Conservation (phyloP, 37 sponge, comb jelly and placozoan genomes). For the Hormiphora californensis region DNA sequence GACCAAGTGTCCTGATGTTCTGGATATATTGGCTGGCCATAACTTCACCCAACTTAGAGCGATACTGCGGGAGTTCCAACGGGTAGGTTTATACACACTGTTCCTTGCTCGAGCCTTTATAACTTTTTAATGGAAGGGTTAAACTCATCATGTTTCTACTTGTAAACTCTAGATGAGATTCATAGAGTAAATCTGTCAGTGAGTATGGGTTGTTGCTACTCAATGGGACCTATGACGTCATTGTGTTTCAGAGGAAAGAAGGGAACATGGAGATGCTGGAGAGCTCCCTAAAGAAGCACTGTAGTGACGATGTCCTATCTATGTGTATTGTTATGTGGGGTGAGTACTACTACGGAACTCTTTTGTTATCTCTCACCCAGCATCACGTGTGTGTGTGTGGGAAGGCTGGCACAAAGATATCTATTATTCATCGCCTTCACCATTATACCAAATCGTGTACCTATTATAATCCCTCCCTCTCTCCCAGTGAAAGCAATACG, state of each 20-base stretch:
- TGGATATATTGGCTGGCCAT: neutral
- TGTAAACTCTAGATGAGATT: too few relatives aligned
- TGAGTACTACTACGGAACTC: too few relatives aligned
- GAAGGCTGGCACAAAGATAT: too few relatives aligned
- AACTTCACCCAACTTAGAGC: conserved; percentile 45
- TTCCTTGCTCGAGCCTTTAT: neutral
- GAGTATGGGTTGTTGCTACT: neutral
- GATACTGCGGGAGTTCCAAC: neutral
- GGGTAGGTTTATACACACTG: neutral
- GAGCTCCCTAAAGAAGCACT: neutral
- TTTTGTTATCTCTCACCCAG: too few relatives aligned
- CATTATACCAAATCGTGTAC: too few relatives aligned
- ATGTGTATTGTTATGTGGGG: conserved; percentile 50
- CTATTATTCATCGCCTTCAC: too few relatives aligned
- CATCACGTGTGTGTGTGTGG: too few relatives aligned
- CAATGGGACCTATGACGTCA: neutral
- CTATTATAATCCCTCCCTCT: too few relatives aligned
- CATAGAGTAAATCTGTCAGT: too few relatives aligned
- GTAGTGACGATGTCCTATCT: neutral
- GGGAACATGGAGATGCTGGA: conserved; percentile 52
- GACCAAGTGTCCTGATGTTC: neutral
- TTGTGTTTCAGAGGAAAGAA: conserved; percentile 11
- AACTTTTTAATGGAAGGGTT: neutral
- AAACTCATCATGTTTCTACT: neutral
- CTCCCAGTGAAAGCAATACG: conserved; percentile 36